Conservation (phyloP, 2,113 vertebrate species). For the Epinephelus fuscoguttatus region DNA sequence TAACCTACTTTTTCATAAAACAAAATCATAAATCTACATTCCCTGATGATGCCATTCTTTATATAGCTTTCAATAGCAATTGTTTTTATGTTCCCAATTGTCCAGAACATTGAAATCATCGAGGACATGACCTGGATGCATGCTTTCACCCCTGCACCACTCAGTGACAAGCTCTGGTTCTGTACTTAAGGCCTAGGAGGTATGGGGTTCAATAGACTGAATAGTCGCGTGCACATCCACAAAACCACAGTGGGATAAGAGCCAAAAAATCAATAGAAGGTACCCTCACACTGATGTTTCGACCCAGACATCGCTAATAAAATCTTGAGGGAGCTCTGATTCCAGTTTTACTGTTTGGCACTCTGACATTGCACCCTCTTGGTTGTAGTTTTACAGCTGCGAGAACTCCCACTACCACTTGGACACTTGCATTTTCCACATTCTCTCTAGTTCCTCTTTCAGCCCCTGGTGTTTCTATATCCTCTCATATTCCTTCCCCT, state of each 20-base stretch:
- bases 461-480: constrained; percentile 1
- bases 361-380: constrained; percentile 26
- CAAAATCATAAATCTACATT: too few relatives aligned
- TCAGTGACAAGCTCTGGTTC: not conserved
- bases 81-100: too few relatives aligned
- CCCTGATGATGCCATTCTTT: too few relatives aligned
- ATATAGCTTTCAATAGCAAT: too few relatives aligned
- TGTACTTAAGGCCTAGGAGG: constrained; percentile 1
- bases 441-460: not conserved
- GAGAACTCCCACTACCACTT: not conserved
- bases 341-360: constrained; percentile 36
- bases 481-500: constrained; percentile 3
- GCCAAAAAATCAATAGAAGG: constrained; percentile 22
- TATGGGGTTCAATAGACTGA: constrained; percentile 13
- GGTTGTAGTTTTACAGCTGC: constrained; percentile 23
- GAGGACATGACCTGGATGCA: not conserved
- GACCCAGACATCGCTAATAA: constrained; percentile 8
- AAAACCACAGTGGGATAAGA: constrained; percentile 20
- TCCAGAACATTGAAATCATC: too few relatives aligned
- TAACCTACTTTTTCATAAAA: too few relatives aligned
- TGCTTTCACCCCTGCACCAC: constrained; percentile 7
- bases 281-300: constrained; percentile 16
- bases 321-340: constrained; percentile 24
- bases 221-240: constrained; percentile 15
- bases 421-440: constrained; percentile 9